These are phyloP conservation scores for Marisa cornuarietis DNA, from an alignment of 1,140 invertebrate species.

Conservation along the genomic window DNA sequence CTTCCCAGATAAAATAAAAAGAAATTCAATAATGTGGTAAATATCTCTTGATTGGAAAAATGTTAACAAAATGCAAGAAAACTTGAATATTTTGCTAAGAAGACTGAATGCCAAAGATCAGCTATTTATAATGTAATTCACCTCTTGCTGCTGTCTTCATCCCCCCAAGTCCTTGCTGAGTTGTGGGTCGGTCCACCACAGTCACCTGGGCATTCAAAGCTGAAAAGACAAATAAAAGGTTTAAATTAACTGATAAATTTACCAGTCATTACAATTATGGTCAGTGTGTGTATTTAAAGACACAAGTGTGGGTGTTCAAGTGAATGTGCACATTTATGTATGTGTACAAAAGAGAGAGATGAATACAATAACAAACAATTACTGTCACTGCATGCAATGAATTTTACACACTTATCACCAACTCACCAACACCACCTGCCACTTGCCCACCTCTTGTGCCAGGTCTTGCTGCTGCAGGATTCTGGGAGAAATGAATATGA, in stretches of 20 bases:
- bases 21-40: neutral
- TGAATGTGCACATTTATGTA: neutral
- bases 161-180: conserved; percentile 83
- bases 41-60: neutral
- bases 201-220: conserved; percentile 62
- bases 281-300: neutral
- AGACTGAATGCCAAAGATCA: neutral
- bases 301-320: neutral
- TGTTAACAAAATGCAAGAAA: neutral
- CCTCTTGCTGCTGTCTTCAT: conserved; percentile 75
- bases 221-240: conserved; percentile 13
- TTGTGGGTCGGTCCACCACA: conserved; percentile 80
- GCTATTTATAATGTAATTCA: conserved; percentile 10
- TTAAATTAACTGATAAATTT: neutral
- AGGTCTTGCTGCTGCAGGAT: conserved; percentile 58
- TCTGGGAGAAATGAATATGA: conserved; percentile 33
- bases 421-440: conserved; percentile 54
- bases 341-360: neutral
- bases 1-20: neutral
- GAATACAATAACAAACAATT: neutral
- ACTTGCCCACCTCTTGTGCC: conserved; percentile 54
- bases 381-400: neutral
- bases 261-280: neutral
- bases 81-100: neutral
- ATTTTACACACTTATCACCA: neutral